phyloP scores from a whole-genome alignment of 1,140 invertebrate genomes.

The Procambarus virginalis region DNA sequence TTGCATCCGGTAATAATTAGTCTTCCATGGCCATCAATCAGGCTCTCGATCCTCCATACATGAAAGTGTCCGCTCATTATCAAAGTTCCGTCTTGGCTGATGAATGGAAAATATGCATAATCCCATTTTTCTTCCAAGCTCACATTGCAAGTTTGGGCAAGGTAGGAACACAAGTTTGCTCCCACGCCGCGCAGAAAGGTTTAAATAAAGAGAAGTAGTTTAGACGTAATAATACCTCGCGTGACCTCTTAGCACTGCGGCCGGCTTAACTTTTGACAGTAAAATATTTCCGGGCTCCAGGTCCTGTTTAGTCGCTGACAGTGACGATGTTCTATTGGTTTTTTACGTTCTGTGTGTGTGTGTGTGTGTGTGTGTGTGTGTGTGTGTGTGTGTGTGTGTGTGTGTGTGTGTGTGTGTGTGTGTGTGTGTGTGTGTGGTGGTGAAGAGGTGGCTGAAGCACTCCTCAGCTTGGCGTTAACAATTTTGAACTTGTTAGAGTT shows the following conservation, averaged over 20 bases:
- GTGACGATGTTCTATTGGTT: too few relatives aligned
- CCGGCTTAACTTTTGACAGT: neutral
- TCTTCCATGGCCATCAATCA: neutral
- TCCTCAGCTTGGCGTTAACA: too few relatives aligned
- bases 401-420: too few relatives aligned
- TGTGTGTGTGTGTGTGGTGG: too few relatives aligned
- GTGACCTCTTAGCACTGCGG: neutral
- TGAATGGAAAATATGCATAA: neutral
- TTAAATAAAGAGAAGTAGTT: neutral
- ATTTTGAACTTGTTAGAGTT: too few relatives aligned
- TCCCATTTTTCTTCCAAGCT: neutral
- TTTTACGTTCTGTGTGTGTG: too few relatives aligned
- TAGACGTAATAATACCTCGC: neutral
- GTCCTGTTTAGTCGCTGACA: neutral
- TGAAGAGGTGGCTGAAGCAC: too few relatives aligned
- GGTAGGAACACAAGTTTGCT: neutral
- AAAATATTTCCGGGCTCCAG: neutral
- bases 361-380: too few relatives aligned
- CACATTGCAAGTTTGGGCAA: neutral
- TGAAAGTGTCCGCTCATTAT: neutral
- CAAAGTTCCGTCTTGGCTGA: neutral
- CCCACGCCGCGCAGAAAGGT: neutral
- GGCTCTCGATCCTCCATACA: neutral
- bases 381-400: too few relatives aligned
- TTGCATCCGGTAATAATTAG: neutral